Evolutionary conservation across 2,888 invertebrate species (phyloP).

Genomic region (Rugalucina vietnamica): DNA sequence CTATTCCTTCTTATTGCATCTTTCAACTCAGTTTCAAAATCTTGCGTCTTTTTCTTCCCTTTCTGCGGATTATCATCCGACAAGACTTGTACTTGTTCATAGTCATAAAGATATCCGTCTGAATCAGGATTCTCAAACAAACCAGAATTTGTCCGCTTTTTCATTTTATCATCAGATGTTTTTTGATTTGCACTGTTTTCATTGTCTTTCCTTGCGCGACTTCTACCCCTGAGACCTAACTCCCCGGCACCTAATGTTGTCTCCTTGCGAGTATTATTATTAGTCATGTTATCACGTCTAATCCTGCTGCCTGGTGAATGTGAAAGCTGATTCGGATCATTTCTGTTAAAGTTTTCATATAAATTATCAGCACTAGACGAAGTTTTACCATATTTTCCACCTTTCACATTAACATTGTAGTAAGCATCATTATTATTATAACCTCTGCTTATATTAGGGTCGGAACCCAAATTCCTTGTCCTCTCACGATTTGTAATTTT

Average conservation of each 20-base stretch:
- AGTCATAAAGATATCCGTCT: constrained; percentile 68
- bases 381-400: constrained; percentile 11
- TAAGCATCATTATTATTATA: background rate
- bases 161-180: constrained; percentile 22
- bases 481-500: background rate
- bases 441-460: constrained; percentile 26
- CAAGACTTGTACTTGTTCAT: constrained; percentile 62
- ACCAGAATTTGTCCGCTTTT: constrained; percentile 48
- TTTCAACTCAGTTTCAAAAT: constrained; percentile 61
- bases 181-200: constrained; percentile 6
- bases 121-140: constrained; percentile 67
- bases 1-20: constrained; percentile 62
- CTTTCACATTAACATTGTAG: constrained; percentile 5
- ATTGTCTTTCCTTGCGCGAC: constrained; percentile 13
- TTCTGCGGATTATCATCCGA: constrained; percentile 37
- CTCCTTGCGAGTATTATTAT: background rate
- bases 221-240: constrained; percentile 36
- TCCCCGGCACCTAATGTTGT: constrained; percentile 27
- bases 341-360: constrained; percentile 41
- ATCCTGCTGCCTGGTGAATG: constrained; percentile 47
- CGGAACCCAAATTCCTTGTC: background rate
- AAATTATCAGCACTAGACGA: constrained; percentile 36
- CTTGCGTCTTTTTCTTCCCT: constrained; percentile 35
- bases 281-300: background rate
- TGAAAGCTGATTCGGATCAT: constrained; percentile 45